A percentile compares a stretch with the other conserved stretches of the same genome.
phyloP scores from a whole-genome alignment of 2,113 vertebrate species.

The Psittacara wagleri region DNA sequence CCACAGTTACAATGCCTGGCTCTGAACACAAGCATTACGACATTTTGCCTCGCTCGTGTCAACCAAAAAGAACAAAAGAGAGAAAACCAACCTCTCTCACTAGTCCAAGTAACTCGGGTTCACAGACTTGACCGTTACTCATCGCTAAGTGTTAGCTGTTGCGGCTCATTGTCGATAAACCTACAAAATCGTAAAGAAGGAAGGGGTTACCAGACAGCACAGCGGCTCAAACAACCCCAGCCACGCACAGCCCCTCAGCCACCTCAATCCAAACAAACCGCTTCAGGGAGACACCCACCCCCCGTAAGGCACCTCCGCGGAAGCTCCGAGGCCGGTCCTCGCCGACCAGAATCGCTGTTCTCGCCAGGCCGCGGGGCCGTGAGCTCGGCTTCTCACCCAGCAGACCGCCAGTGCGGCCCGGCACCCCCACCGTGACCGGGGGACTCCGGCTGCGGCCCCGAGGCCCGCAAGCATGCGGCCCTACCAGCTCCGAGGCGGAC shows the following conservation, averaged over 20 bases:
- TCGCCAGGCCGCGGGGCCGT: not conserved
- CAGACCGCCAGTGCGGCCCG: not conserved
- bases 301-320: not conserved
- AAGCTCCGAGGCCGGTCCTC: not conserved
- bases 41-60: not conserved
- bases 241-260: not conserved
- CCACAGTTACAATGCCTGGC: not conserved
- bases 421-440: not conserved
- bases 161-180: not conserved
- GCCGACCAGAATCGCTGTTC: not conserved
- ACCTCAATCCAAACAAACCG: rapidly evolving
- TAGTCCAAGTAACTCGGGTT: constrained; percentile 88
- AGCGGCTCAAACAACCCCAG: not conserved
- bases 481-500: not conserved
- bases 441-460: not conserved
- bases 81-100: constrained; percentile 84
- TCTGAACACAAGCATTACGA: not conserved
- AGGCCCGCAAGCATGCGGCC: not conserved
- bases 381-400: not conserved
- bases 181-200: not conserved
- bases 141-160: constrained; percentile 64
- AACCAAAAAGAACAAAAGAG: rapidly evolving
- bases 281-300: too few relatives aligned
- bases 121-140: constrained; percentile 86
- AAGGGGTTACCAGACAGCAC: not conserved